Percentiles rank a stretch among this genome's conserved stretches.
Conservation (phyloP, 2,113 vertebrate species). For the Xerus inauris region DNA sequence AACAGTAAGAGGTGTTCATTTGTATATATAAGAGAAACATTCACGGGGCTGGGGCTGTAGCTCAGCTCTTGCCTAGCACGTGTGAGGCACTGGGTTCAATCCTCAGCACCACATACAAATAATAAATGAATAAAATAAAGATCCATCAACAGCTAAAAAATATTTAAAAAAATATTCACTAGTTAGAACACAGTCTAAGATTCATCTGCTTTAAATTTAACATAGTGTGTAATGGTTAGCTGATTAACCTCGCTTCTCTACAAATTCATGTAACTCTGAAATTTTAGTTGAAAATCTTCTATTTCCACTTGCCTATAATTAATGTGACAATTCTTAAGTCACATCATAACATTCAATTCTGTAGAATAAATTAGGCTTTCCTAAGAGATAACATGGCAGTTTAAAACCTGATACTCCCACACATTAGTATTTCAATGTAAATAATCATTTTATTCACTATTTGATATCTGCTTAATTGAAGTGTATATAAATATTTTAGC, state of each 20-base stretch:
- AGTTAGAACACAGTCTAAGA: constrained; percentile 1
- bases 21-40: not conserved
- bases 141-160: too few species aligned
- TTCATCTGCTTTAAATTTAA: constrained; percentile 43
- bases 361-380: constrained; percentile 15
- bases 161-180: too few species aligned
- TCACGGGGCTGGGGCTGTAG: too few species aligned
- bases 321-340: constrained; percentile 32
- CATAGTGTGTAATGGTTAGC: not conserved
- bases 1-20: not conserved
- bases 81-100: too few species aligned
- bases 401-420: constrained; percentile 41
- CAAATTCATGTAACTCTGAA: constrained; percentile 12
- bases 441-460: constrained; percentile 44
- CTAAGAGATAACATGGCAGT: constrained; percentile 5
- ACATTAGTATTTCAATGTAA: constrained; percentile 45
- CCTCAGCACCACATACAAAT: too few species aligned
- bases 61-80: too few species aligned
- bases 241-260: not conserved
- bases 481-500: constrained; percentile 40
- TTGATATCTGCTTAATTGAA: constrained; percentile 16
- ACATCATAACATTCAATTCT: constrained; percentile 16
- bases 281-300: constrained; percentile 4
- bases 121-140: too few species aligned
- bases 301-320: constrained; percentile 43